A percentile compares a stretch with the other conserved stretches of the same genome.
Conservation (phyloP, 2,888 invertebrate species). For the Drosophila dives region DNA sequence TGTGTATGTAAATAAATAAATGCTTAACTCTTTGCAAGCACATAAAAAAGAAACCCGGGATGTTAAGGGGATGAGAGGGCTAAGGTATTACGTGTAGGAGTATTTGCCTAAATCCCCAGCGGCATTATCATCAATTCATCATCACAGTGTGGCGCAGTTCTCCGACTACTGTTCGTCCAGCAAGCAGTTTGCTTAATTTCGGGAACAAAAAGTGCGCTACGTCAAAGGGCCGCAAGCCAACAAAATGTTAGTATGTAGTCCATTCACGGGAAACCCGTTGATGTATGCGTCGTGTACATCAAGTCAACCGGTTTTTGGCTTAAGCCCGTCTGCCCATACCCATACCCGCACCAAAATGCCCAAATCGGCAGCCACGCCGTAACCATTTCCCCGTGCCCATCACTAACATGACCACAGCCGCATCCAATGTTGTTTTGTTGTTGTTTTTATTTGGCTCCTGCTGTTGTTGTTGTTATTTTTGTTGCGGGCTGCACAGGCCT, state of each 20-base stretch:
- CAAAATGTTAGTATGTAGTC: slow-evolving; percentile 19
- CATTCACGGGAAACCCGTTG: slow-evolving; percentile 17
- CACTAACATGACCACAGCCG: slow-evolving; percentile 37
- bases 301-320: slow-evolving; percentile 45
- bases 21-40: slow-evolving; percentile 75
- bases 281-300: slow-evolving; percentile 50
- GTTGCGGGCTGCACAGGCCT: slow-evolving; percentile 29
- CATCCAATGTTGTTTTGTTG: slow-evolving; percentile 10
- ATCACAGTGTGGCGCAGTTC: slow-evolving; percentile 59
- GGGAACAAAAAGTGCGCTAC: slow-evolving; percentile 55
- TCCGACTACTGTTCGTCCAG: background rate
- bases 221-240: slow-evolving; percentile 49
- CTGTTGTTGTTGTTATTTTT: slow-evolving; percentile 27
- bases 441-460: slow-evolving; percentile 22
- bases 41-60: slow-evolving; percentile 25
- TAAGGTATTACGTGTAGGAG: slow-evolving; percentile 22
- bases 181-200: slow-evolving; percentile 73
- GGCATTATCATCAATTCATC: slow-evolving; percentile 80
- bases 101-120: slow-evolving; percentile 65
- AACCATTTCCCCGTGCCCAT: background rate
- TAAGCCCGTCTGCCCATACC: slow-evolving; percentile 5
- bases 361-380: slow-evolving; percentile 42
- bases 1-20: slow-evolving; percentile 76
- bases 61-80: slow-evolving; percentile 3
- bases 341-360: background rate